These are phyloP conservation scores for Nemopilema nomurai DNA, from an alignment of 30 jellyfish, hydroid and myxozoan species.

Conservation along the genomic window DNA sequence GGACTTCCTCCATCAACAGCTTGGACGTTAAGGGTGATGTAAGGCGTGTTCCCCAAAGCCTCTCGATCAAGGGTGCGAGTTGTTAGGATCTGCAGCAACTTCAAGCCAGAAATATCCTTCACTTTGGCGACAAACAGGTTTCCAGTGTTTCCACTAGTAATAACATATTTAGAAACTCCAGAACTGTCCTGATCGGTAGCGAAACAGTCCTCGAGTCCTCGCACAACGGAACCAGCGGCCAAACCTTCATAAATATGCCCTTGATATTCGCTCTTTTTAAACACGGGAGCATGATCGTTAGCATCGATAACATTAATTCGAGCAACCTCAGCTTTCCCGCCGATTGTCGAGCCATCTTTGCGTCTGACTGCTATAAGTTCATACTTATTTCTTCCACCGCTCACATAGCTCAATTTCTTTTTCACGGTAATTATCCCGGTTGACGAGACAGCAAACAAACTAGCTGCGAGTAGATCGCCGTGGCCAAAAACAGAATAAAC, in stretches of 20 bases:
- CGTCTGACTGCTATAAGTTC: conserved; percentile 69
- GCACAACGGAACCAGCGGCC: conserved; percentile 85
- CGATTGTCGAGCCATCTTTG: conserved; percentile 57
- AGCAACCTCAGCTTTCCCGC: conserved; percentile 74
- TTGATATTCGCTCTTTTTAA: conserved; percentile 62
- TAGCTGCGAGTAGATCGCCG: conserved; percentile 55
- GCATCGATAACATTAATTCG: conserved; percentile 65
- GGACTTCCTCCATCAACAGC: conserved; percentile 96
- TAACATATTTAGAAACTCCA: conserved; percentile 62
- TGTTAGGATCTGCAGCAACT: conserved; percentile 77
- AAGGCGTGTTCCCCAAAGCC: conserved; percentile 87
- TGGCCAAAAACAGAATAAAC: conserved; percentile 41
- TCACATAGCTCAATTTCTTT: conserved; percentile 55
- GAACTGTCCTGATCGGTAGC: conserved; percentile 93
- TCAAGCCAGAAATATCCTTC: conserved; percentile 69
- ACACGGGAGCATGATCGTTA: conserved; percentile 83
- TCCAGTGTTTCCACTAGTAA: conserved; percentile 67
- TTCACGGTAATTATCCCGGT: conserved; percentile 71
- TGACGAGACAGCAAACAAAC: conserved; percentile 43
- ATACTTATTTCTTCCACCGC: conserved; percentile 64
- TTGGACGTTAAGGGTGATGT: conserved; percentile 64
- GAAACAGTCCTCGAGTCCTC: conserved; percentile 92
- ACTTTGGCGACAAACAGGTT: conserved; percentile 67
- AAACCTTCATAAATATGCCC: conserved; percentile 87
- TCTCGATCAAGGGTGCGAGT: conserved; percentile 86